Base-by-base conservation (phyloP, 53 echinoderm and acorn worm species). In the Stichopus horrens region DNA sequence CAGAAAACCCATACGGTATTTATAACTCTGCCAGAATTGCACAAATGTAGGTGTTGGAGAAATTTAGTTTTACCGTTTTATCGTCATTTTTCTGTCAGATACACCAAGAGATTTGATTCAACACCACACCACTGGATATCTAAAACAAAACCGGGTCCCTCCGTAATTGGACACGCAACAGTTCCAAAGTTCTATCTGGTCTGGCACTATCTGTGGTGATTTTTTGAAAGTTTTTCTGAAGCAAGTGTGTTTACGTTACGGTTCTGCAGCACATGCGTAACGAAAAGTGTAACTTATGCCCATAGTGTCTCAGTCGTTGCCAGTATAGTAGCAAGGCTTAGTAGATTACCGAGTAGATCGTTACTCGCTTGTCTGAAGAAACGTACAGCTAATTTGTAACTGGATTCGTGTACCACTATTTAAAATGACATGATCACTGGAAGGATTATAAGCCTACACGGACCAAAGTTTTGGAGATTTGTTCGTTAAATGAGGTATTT, bases 241-340 rank as follows among this genome's bases (percentile, higher is more conserved):
- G 63, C 63, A 63, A 63, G 63, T 63, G 63, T 63, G 63, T 63
- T 63, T 63, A 63, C 63, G 63, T 63, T 63, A 63, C 63, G 63
- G 16, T 63, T 13, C 63, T 63, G 63, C 63, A 63, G 11, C 16
- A 7, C 63, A 63, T 63, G 63, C 63, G 16, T 16, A 63, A 10
- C 63, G 63, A 13, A 63, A 63, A 10, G 63, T 13, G 63, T 37
- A 37, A 37, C 37, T 37, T 37, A 37, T 37, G 37, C 37, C 37
- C 37, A 37, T 37, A 37, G 37, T 37, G 37, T 37, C 37, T 37
- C 37, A 37, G 37, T 37, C 37, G 37, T 37, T 37, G 37, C 37
- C 37, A 37, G 37, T 37, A 37, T 37, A 37, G 37, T 37, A 37
- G 37, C 2, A 37, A 37, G 37, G 37, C 37, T 37, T 37, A 37